Percentiles rank a stretch among this genome's conserved stretches.
These are phyloP conservation scores for Istiophorus platypterus DNA, from an alignment of 2,113 vertebrate species.

Conservation along the genomic window DNA sequence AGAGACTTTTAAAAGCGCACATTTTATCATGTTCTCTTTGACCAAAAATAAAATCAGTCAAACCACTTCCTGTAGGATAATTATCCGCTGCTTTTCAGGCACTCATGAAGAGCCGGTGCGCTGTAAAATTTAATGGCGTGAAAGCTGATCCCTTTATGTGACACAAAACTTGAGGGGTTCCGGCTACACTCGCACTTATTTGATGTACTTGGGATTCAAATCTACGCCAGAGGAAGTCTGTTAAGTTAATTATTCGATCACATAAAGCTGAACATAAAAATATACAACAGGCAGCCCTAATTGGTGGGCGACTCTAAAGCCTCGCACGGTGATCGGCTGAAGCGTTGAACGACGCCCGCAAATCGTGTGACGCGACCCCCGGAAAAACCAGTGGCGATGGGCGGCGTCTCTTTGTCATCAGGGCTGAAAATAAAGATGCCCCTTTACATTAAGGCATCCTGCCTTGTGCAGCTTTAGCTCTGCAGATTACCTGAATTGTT, in stretches of 20 bases:
- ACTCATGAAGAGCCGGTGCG: background rate
- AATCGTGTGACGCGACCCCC: background rate
- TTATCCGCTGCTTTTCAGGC: background rate
- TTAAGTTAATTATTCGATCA: slow-evolving; percentile 13
- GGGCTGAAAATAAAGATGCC: background rate
- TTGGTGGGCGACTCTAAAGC: background rate
- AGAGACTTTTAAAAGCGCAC: background rate
- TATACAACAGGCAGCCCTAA: background rate
- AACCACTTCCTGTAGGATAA: background rate
- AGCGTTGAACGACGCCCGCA: background rate
- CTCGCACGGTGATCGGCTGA: background rate
- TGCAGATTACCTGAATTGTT: background rate
- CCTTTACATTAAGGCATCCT: background rate
- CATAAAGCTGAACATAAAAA: background rate
- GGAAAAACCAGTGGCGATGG: background rate
- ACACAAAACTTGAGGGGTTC: background rate
- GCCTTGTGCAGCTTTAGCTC: background rate
- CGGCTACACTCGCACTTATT: background rate
- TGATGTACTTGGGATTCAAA: background rate
- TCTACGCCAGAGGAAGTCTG: background rate
- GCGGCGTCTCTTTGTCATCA: background rate
- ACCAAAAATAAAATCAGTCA: background rate
- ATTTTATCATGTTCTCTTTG: background rate
- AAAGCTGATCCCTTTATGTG: background rate
- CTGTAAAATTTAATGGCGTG: background rate